These are phyloP conservation scores for Ispidina picta DNA, from an alignment of 2,797 vertebrate genomes.

Conservation along the genomic window DNA sequence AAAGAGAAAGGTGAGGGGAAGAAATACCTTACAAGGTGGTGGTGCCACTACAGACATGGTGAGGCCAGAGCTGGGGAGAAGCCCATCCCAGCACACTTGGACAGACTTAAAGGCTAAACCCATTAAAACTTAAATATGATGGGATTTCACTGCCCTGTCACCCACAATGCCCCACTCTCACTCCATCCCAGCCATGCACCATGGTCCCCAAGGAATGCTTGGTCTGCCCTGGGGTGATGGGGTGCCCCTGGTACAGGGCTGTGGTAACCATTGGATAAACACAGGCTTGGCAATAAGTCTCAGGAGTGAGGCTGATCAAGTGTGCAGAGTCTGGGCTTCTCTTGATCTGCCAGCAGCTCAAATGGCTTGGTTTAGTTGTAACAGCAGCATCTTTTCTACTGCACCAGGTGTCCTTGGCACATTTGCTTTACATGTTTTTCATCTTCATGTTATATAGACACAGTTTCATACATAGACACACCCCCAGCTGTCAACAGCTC, in stretches of 20 bases:
- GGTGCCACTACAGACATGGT: neutral
- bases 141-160: neutral
- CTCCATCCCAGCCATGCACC: rapidly evolving
- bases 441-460: neutral
- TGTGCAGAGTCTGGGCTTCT: neutral
- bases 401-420: neutral
- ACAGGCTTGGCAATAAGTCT: neutral
- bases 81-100: neutral
- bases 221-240: neutral
- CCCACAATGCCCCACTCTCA: rapidly evolving
- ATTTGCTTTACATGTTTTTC: neutral
- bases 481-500: neutral
- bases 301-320: neutral
- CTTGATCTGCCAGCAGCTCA: neutral
- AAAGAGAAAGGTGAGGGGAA: neutral
- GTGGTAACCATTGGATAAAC: rapidly evolving
- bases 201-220: neutral
- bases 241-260: neutral
- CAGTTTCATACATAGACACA: neutral
- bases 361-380: neutral
- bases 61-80: neutral
- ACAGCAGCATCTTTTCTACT: neutral
- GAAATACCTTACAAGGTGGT: neutral
- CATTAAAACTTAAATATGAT: neutral
- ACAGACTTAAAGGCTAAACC: neutral